Evolutionary conservation across 2,797 vertebrate genomes (phyloP).

Genomic region (Eidolon dupreanum): DNA sequence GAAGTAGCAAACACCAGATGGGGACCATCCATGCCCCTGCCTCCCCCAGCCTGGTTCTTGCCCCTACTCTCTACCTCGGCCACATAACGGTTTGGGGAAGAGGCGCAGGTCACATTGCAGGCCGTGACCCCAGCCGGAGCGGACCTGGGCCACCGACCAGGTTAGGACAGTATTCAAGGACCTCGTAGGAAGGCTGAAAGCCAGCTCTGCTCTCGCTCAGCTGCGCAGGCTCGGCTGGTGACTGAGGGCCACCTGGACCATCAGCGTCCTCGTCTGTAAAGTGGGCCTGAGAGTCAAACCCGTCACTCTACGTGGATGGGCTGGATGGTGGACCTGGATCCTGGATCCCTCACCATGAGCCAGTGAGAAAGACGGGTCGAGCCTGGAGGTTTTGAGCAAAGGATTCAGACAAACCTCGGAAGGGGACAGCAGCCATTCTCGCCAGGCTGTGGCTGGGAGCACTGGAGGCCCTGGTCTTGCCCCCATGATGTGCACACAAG

Average conservation of each 20-base stretch:
- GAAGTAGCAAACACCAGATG: background rate
- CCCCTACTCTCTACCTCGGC: background rate
- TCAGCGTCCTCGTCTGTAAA: background rate
- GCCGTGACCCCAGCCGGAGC: background rate
- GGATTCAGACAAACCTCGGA: background rate
- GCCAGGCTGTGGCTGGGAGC: background rate
- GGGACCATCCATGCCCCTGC: background rate
- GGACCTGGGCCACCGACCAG: background rate
- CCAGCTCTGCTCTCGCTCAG: background rate
- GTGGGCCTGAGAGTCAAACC: background rate
- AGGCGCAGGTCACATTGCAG: background rate
- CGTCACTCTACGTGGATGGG: fast-evolving
- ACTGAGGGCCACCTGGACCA: background rate
- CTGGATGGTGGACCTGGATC: background rate
- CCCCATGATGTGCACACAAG: fast-evolving
- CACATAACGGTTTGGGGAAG: background rate
- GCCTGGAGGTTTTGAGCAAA: background rate
- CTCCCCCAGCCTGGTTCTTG: background rate
- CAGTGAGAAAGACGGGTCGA: background rate
- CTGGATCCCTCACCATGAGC: background rate
- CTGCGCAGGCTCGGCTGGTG: background rate
- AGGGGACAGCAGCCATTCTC: fast-evolving
- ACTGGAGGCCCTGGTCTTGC: background rate
- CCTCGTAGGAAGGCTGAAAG: background rate
- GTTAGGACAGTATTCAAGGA: background rate